phyloP scores from a whole-genome alignment of 2,888 invertebrate genomes.

The Acanthoscelides obtectus region DNA sequence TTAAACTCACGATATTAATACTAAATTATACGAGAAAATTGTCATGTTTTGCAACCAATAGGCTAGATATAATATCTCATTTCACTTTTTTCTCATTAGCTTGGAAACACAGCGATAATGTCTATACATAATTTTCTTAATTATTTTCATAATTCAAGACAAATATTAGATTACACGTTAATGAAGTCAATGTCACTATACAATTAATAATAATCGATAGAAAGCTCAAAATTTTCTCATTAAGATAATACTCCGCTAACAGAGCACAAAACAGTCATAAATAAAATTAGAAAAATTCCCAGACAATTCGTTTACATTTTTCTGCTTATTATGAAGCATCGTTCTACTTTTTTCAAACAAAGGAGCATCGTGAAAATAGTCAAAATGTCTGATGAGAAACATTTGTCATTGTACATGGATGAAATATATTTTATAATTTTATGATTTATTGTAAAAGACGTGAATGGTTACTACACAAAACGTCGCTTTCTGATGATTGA shows the following conservation, averaged over 20 bases:
- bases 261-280: background rate
- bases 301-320: background rate
- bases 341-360: background rate
- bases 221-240: background rate
- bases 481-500: background rate
- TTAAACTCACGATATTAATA: background rate
- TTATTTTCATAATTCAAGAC: background rate
- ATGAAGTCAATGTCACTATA: background rate
- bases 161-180: background rate
- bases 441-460: background rate
- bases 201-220: background rate
- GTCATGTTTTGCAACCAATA: background rate
- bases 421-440: background rate
- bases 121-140: no score
- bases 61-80: background rate
- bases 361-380: background rate
- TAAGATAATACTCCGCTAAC: background rate
- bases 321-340: background rate
- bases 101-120: background rate
- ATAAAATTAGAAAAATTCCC: background rate
- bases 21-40: background rate
- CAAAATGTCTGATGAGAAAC: background rate
- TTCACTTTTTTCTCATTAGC: background rate
- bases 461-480: background rate
- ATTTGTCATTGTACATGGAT: background rate